phyloP scores from a whole-genome alignment of 2,113 vertebrate species.

The Jacana jacana region DNA sequence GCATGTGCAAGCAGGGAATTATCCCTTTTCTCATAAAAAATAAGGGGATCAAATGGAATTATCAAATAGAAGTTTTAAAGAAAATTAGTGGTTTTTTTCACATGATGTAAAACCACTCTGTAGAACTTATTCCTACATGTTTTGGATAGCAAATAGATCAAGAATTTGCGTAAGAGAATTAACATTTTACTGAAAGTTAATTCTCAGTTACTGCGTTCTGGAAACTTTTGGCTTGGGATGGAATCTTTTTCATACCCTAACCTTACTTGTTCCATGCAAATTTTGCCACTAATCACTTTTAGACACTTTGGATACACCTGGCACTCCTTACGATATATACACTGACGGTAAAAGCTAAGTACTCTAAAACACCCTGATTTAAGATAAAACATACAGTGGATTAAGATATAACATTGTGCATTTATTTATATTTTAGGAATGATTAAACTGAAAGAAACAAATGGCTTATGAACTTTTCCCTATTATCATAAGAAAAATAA shows the following conservation, averaged over 20 bases:
- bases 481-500: background rate
- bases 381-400: background rate
- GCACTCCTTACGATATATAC: background rate
- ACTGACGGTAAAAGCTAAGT: background rate
- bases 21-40: background rate
- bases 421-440: background rate
- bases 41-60: background rate
- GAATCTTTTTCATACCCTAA: background rate
- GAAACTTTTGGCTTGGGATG: background rate
- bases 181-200: background rate
- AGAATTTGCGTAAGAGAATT: background rate
- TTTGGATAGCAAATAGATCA: background rate
- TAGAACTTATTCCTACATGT: background rate
- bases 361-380: background rate
- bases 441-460: background rate
- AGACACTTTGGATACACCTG: background rate
- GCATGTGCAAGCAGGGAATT: background rate
- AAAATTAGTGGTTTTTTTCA: background rate
- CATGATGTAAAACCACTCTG: background rate
- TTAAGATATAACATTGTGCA: background rate
- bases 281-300: background rate
- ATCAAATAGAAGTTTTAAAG: background rate
- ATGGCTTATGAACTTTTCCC: background rate
- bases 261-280: background rate
- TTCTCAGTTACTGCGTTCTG: background rate